A percentile compares a stretch with the other conserved stretches of the same genome.
Conservation (phyloP, 2,888 invertebrate species). For the Mythimna loreyi region DNA sequence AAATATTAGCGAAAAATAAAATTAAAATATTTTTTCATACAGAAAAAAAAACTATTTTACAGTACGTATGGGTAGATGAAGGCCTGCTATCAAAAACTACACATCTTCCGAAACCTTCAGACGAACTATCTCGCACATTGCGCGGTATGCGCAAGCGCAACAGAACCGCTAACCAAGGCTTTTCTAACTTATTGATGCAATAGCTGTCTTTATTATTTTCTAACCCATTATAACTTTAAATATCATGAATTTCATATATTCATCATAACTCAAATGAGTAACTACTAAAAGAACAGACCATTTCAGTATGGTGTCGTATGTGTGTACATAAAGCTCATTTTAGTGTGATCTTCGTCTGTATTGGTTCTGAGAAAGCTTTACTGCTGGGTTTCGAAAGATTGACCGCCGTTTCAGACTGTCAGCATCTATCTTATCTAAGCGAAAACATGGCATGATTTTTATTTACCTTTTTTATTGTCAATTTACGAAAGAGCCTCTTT, state of each 20-base stretch:
- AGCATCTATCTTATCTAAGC: neutral
- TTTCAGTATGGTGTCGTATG: neutral
- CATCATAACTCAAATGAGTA: neutral
- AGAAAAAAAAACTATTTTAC: neutral
- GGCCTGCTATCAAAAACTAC: slow-evolving; percentile 16
- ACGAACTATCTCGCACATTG: slow-evolving; percentile 53
- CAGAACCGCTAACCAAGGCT: slow-evolving; percentile 63
- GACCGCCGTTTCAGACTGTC: neutral
- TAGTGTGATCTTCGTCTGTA: neutral
- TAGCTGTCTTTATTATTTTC: slow-evolving; percentile 48
- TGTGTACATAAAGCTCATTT: neutral
- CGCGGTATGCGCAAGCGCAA: slow-evolving; percentile 59
- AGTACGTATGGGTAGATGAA: slow-evolving; percentile 4
- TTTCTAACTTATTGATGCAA: slow-evolving; percentile 65
- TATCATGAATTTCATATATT: slow-evolving; percentile 6
- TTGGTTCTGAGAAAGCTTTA: neutral
- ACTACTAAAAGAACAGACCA: neutral
- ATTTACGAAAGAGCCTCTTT: neutral
- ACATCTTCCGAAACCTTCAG: slow-evolving; percentile 55
- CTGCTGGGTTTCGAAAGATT: neutral
- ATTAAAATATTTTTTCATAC: neutral
- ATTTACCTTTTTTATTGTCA: neutral
- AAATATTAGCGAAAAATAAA: neutral
- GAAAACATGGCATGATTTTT: neutral
- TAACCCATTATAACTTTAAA: slow-evolving; percentile 21